Conservation (phyloP, 37 sponge, comb jelly and placozoan species). For the Aphrocallistes beatrix region DNA sequence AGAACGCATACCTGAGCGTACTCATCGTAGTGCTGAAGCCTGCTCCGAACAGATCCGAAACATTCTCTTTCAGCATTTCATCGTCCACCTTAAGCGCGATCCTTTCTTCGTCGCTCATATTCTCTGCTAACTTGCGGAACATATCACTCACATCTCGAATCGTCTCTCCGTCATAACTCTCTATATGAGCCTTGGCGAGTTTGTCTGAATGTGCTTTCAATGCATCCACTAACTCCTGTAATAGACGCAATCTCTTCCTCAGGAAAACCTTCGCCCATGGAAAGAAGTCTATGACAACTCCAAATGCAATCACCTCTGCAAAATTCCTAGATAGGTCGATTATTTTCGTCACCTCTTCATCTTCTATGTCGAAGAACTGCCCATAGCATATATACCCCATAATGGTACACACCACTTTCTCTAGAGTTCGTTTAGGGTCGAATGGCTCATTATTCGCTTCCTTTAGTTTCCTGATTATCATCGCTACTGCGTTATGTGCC, state of each 20-base stretch:
- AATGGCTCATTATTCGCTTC: conserved; percentile 11
- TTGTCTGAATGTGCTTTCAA: conserved; percentile 21
- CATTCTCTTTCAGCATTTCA: background rate
- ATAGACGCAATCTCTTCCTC: background rate
- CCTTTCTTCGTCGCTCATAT: conserved; percentile 16
- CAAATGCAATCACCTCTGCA: conserved; percentile 5
- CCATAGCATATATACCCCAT: conserved; percentile 34
- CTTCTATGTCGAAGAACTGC: conserved; percentile 13
- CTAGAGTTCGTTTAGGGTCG: conserved; percentile 17
- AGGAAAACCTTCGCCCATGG: conserved; percentile 16
- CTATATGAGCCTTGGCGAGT: background rate
- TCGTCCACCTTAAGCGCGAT: conserved; percentile 16
- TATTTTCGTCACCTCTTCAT: background rate
- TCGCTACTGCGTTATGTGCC: conserved; percentile 23
- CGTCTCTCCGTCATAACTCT: background rate
- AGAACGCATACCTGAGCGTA: conserved; percentile 17
- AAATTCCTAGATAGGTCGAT: background rate
- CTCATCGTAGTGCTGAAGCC: conserved; percentile 20
- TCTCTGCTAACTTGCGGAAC: conserved; percentile 16
- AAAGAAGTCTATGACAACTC: conserved; percentile 24
- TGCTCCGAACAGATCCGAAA: conserved; percentile 20
- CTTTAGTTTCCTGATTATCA: background rate
- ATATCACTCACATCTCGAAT: conserved; percentile 24
- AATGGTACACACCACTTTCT: background rate
- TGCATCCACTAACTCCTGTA: conserved; percentile 2